Evolutionary conservation across 2,797 vertebrate species (phyloP).

Genomic region (Bryconaethiops microstoma): DNA sequence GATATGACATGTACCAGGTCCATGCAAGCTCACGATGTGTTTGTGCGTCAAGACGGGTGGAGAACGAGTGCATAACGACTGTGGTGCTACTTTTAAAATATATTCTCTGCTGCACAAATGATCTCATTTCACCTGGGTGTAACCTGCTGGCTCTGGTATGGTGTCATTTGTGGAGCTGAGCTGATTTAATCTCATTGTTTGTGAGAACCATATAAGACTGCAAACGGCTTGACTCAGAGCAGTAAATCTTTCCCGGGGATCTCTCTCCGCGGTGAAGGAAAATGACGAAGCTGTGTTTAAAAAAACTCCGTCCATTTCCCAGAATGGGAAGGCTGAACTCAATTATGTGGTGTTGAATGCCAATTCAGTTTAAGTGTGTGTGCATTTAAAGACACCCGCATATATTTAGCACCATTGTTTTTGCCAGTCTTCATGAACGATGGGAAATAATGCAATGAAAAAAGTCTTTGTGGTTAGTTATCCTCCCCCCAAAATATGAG

Average conservation of each 20-base stretch:
- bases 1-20: slow-evolving; percentile 18
- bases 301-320: neutral
- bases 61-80: neutral
- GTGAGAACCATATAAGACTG: neutral
- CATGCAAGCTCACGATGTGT: neutral
- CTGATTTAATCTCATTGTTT: slow-evolving; percentile 10
- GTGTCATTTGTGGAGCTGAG: neutral
- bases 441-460: too few species aligned
- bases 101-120: neutral
- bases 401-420: too few species aligned
- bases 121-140: neutral
- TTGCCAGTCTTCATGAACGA: too few species aligned
- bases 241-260: slow-evolving; percentile 11
- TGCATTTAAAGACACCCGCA: neutral
- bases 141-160: slow-evolving; percentile 2
- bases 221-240: neutral
- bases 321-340: neutral
- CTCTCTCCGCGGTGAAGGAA: neutral
- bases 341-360: neutral
- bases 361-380: neutral
- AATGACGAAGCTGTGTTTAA: neutral
- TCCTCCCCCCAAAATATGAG: too few species aligned
- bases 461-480: too few species aligned
- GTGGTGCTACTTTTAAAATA: slow-evolving; percentile 11
- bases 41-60: neutral